A percentile compares a stretch with the other conserved stretches of the same genome.
phyloP scores from a whole-genome alignment of 2,113 vertebrate species.

The Erpornis zantholeuca region DNA sequence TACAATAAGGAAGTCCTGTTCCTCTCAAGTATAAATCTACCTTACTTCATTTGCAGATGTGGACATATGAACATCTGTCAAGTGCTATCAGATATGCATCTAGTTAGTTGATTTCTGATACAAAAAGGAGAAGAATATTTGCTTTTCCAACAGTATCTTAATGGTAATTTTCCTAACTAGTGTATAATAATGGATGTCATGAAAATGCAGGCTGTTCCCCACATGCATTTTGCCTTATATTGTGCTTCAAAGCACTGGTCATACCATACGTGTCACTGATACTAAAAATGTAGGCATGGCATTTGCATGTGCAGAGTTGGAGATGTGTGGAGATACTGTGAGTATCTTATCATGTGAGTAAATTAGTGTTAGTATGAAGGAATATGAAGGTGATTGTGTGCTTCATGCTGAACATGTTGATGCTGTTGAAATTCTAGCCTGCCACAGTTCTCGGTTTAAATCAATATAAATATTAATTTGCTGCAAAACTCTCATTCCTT shows the following conservation, averaged over 20 bases:
- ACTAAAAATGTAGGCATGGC: neutral
- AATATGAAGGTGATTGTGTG: neutral
- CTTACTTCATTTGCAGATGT: neutral
- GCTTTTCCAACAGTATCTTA: neutral
- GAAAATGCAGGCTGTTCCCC: neutral
- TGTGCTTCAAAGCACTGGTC: neutral
- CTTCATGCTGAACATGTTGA: neutral
- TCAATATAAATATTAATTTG: constrained; percentile 34
- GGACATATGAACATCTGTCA: neutral
- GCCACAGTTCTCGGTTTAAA: neutral
- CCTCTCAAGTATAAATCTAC: neutral
- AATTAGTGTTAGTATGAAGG: neutral
- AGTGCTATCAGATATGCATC: neutral
- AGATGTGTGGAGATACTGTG: neutral
- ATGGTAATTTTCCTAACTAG: neutral
- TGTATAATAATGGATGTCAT: neutral
- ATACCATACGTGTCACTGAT: neutral
- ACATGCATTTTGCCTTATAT: neutral
- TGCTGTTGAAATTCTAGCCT: neutral
- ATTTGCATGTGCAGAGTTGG: neutral
- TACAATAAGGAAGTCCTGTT: neutral
- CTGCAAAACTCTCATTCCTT: neutral
- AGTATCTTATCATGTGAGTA: neutral
- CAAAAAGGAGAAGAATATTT: neutral
- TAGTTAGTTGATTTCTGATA: neutral